A percentile compares a stretch with the other conserved stretches of the same genome.
These are phyloP conservation scores for Melanotus villosus DNA, from an alignment of 2,888 invertebrate species.

Conservation along the genomic window DNA sequence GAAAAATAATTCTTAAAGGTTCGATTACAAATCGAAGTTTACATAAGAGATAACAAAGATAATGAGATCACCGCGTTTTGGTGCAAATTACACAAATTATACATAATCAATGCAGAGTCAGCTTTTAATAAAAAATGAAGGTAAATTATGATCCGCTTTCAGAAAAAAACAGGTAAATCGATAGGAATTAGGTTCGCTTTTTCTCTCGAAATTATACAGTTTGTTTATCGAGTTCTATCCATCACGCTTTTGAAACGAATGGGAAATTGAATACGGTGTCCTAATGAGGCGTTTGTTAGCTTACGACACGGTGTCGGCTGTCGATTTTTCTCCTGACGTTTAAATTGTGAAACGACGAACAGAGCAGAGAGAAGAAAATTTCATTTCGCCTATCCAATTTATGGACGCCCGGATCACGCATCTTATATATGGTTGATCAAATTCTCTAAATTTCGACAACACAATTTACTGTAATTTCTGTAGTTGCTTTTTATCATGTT, in stretches of 20 bases:
- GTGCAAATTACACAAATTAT: not conserved
- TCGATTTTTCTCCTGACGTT: not conserved
- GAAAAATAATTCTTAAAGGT: too few species aligned
- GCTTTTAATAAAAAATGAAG: not conserved
- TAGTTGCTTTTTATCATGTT: too few species aligned
- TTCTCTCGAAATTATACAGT: slow-evolving; percentile 13
- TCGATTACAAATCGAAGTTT: too few species aligned
- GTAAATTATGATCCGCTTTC: not conserved
- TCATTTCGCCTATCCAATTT: too few species aligned
- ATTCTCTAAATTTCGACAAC: too few species aligned
- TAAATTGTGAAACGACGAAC: slow-evolving; percentile 11
- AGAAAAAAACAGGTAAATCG: slow-evolving; percentile 6
- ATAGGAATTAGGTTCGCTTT: slow-evolving; percentile 8
- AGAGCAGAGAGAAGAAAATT: not conserved
- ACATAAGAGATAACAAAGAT: too few species aligned
- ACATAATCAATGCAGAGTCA: not conserved
- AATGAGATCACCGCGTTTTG: too few species aligned
- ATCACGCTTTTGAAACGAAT: slow-evolving; percentile 14
- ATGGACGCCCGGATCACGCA: too few species aligned
- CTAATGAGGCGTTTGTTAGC: slow-evolving; percentile 21
- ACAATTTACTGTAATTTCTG: too few species aligned
- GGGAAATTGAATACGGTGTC: slow-evolving; percentile 9
- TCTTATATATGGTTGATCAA: too few species aligned
- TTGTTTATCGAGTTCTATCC: slow-evolving; percentile 4
- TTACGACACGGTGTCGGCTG: not conserved